A percentile compares a stretch with the other conserved stretches of the same genome.
These are phyloP conservation scores for Eulemur rubriventer DNA, from an alignment of 2,797 vertebrate genomes.

Conservation along the genomic window DNA sequence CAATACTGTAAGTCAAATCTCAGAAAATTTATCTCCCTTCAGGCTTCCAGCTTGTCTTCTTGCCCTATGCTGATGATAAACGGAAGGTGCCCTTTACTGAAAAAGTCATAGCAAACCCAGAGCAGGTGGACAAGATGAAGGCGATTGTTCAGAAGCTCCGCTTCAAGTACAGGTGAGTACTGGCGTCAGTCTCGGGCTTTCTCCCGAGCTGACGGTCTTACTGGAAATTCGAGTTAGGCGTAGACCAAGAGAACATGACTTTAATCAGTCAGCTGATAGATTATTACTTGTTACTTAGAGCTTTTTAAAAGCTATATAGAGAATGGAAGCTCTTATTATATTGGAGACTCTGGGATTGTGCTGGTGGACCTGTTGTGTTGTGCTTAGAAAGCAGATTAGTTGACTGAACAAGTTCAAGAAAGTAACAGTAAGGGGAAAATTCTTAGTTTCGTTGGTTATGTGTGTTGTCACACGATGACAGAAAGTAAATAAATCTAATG, in stretches of 20 bases:
- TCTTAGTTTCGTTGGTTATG: not conserved
- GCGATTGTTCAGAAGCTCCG: constrained; percentile 93
- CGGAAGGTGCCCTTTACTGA: constrained; percentile 89
- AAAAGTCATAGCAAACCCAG: constrained; percentile 86
- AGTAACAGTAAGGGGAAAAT: not conserved
- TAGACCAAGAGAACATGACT: not conserved
- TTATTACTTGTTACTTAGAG: not conserved
- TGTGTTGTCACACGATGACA: not conserved
- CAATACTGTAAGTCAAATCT: not conserved
- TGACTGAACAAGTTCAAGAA: not conserved
- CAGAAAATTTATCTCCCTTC: not conserved
- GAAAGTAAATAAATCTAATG: not conserved
- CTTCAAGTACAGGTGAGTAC: constrained; percentile 93
- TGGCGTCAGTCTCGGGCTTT: not conserved
- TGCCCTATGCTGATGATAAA: constrained; percentile 95
- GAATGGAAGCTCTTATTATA: not conserved
- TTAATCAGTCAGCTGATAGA: not conserved
- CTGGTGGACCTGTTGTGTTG: not conserved
- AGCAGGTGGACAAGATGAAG: constrained; percentile 97
- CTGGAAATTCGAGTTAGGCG: not conserved
- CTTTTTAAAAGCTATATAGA: not conserved
- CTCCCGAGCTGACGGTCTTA: not conserved
- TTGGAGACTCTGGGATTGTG: not conserved
- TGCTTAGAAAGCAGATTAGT: not conserved
- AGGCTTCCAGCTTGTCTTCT: constrained; percentile 94